Base-by-base conservation (phyloP, 2,113 vertebrate genomes). In the Macquaria ambigua region DNA sequence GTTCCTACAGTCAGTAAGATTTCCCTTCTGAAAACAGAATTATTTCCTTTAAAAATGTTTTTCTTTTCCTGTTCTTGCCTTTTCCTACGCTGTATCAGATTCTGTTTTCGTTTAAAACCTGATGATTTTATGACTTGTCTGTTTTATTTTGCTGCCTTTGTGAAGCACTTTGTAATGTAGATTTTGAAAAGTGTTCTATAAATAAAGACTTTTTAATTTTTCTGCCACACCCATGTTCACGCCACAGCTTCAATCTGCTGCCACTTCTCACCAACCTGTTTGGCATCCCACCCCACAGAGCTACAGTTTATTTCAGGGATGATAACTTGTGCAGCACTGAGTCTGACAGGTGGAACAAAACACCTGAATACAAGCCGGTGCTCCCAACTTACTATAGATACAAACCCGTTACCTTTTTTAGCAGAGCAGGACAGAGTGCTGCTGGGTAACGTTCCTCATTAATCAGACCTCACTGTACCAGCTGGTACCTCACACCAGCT, bases 391-490 rank as follows among this genome's bases (percentile, higher is more conserved):
- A 59, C 43, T 18, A 6, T 25, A 23, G 12, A 21, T 34, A 37
- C 52, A 14, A 68, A 68, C 34, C 34, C 11, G 3, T 25, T 64
- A n/a, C 25, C 48, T 23, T 31, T 20, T 31, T 59, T 3, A 77
- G 63, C 69, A 48, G 59, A 72, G 15, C 20, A 53, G 41, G 75
- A 53, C 76, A 23, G 39, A 86, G 41, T 0, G 41, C 55, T 77
- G 77, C 82, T 53, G 74, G 59, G 61, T 58, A 78, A 77, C 0
- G 39, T 31, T 61, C 23, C 67, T 75, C 25, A 74, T 66, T 75
- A 61, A 64, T 74, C 83, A 84, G 70, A 87, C 52, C 34, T 83
- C 76, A 75, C 50, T 41, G 87, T 76, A 89, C 73, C 84, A 88
- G 73, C 86, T 83, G 78, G 86, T 81, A 31, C 83, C 78, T 25